A percentile compares a stretch with the other conserved stretches of the same genome.
Evolutionary conservation across 1,140 invertebrate species (phyloP).

Genomic region (Cotesia typhae): DNA sequence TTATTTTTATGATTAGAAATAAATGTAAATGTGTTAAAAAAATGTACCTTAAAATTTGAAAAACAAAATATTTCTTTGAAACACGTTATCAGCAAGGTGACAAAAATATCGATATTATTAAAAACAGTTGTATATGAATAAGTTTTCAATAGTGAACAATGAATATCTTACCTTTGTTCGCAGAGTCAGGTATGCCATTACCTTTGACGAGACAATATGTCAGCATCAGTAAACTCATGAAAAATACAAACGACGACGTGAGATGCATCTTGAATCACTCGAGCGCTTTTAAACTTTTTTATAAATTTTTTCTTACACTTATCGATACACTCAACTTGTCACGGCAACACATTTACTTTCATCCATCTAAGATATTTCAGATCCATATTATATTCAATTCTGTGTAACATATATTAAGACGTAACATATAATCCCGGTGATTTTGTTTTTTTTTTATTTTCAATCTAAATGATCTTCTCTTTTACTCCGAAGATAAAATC

Average conservation of each 20-base stretch:
- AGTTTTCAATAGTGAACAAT: conserved; percentile 1
- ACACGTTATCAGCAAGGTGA: no score
- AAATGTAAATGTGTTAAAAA: no score
- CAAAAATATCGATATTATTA: no score
- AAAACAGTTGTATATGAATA: neutral
- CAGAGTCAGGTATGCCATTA: conserved; percentile 42
- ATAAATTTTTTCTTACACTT: neutral
- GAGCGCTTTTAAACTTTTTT: neutral
- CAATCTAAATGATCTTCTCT: no score
- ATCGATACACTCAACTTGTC: conserved; percentile 1
- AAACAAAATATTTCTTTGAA: no score
- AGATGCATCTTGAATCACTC: conserved; percentile 46
- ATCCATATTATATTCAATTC: no score
- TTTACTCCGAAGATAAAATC: no score
- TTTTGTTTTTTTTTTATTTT: no score
- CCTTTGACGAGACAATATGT: conserved; percentile 38
- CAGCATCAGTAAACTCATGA: conserved; percentile 51
- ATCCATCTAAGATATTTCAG: neutral
- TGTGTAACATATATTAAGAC: no score
- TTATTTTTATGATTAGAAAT: no score
- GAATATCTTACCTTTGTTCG: conserved; percentile 48
- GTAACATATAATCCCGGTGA: no score
- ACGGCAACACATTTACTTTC: conserved; percentile 3
- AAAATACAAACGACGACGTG: conserved; percentile 45
- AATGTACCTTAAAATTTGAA: no score